Percentiles rank a stretch among this genome's conserved stretches.
Conservation (phyloP, 1,140 invertebrate genomes). For the Meloidogyne hapla region DNA sequence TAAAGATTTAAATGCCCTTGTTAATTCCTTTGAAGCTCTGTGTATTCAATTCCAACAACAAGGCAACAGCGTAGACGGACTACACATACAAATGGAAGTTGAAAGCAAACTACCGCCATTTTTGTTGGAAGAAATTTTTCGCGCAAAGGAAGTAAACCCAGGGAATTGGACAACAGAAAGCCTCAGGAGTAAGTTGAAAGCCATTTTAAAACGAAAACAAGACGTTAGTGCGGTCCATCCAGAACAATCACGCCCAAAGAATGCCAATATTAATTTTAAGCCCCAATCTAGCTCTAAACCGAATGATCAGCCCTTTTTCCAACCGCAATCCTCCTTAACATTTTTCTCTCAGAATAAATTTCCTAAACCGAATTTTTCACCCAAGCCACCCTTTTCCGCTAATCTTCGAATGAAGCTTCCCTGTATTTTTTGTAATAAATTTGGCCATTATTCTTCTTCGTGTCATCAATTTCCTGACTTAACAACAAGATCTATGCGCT, state of each 20-base stretch:
- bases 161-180: not conserved
- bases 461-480: not conserved
- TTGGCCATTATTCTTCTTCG: not conserved
- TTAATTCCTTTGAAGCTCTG: not conserved
- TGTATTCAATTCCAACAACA: slow-evolving; percentile 5
- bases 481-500: not conserved
- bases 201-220: not conserved
- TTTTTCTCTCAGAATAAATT: too few species aligned
- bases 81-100: not conserved
- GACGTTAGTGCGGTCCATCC: not conserved
- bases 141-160: not conserved
- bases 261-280: too few species aligned
- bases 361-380: not conserved
- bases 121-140: not conserved
- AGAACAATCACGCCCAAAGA: too few species aligned
- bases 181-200: not conserved
- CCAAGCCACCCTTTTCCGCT: too few species aligned
- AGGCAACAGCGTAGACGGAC: not conserved
- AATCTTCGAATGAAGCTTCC: too few species aligned
- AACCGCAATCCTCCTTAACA: too few species aligned
- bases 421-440: not conserved
- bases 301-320: too few species aligned
- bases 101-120: not conserved
- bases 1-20: not conserved
- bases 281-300: too few species aligned